phyloP scores from a whole-genome alignment of 1,140 invertebrate species.

The Drosophila orena region DNA sequence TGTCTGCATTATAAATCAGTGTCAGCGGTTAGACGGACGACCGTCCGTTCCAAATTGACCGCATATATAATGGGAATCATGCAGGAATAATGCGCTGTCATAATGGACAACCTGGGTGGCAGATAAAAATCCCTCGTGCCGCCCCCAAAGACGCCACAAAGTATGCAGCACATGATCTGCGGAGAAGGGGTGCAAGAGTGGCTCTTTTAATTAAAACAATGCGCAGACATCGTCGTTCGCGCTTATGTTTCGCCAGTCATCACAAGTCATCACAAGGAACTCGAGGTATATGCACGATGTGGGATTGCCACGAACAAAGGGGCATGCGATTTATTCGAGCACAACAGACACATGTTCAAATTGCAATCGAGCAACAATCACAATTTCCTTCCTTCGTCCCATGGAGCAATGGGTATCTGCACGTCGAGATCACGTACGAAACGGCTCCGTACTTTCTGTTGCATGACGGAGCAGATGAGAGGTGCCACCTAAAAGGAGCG shows the following conservation, averaged over 20 bases:
- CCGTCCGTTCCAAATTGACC: slow-evolving; percentile 11
- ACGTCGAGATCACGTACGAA: neutral
- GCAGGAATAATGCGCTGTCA: slow-evolving; percentile 24
- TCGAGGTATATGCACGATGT: neutral
- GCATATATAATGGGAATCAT: slow-evolving; percentile 36
- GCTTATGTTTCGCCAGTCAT: slow-evolving; percentile 5
- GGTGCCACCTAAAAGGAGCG: neutral
- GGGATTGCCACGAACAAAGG: too few species aligned
- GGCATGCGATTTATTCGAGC: too few species aligned
- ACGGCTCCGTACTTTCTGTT: slow-evolving; percentile 3
- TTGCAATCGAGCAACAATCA: too few species aligned
- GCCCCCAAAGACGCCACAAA: too few species aligned
- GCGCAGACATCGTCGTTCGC: slow-evolving; percentile 17
- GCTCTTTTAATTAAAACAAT: slow-evolving; percentile 51
- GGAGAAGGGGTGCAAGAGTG: slow-evolving; percentile 27
- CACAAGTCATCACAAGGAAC: slow-evolving; percentile 2
- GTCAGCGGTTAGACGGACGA: neutral
- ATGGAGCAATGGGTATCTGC: neutral
- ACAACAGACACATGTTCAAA: too few species aligned
- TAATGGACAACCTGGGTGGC: neutral
- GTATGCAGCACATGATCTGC: neutral
- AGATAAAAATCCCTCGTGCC: neutral
- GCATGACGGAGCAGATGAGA: slow-evolving; percentile 22
- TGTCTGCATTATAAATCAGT: slow-evolving; percentile 56
- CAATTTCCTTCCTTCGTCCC: too few species aligned